Evolutionary conservation across 2,888 invertebrate genomes (phyloP), one percentile per base, ranked within the genome.

Genomic region (Atethmia centrago): DNA sequence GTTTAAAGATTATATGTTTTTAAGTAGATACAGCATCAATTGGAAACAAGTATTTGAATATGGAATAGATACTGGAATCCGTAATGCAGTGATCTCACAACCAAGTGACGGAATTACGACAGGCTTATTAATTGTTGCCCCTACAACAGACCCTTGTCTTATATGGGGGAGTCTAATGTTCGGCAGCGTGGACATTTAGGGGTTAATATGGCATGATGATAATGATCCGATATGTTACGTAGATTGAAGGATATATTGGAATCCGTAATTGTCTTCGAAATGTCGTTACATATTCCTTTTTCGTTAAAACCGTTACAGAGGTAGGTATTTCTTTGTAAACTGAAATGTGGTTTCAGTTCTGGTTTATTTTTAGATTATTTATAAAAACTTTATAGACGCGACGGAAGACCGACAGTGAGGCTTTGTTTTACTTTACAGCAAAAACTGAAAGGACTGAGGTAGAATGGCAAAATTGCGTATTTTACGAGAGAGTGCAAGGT

Each of bases 401-500:
- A 61, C 59, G 28, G 56, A 74, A 74, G 59, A 71, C 65, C 55
- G 62, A 45, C 58, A 56, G 74, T 19, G 36, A 59, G 59, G 49
- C 45, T 66, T 77, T 71, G 78, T 80, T 81, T 67, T 68, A 69
- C 61, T 74, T 78, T 62, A 31, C 28, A 71, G 21, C 40, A 70
- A 73, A 73, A 71, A 63, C 61, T 71, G 62, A 63, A 71, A 82
- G 58, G 71, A 42, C 65, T 62, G 49, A 59, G 31, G 66, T 69
- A 82, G 45, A 69, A 81, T 31, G 31, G 55, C 21, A 67, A 68
- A 81, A 70, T 55, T 81, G 72, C 63, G 77, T 77, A 80, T 64
- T 72, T 76, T 65, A 79, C 68, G 64, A 69, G 71, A 66, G 65
- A 82, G 67, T 78, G 74, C 61, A 74, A 40, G 78, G 61, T 59